A percentile compares a stretch with the other conserved stretches of the same genome.
These are phyloP conservation scores for Eueremaeus valkanovi DNA, from an alignment of 2,888 invertebrate genomes.

Conservation along the genomic window DNA sequence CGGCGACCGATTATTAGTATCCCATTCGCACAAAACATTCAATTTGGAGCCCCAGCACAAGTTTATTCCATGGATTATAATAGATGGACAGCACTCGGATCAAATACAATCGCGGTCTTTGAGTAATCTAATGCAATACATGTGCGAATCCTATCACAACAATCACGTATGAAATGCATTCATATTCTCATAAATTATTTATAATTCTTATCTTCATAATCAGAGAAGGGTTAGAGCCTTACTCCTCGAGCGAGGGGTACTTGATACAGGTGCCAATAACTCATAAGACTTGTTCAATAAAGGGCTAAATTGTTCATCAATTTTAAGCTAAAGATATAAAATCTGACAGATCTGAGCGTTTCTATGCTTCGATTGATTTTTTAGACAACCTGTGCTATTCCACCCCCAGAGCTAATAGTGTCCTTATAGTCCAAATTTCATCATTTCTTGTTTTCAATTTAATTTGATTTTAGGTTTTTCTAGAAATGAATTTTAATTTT, in stretches of 20 bases:
- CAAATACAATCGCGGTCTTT: slow-evolving; percentile 31
- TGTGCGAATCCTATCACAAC: slow-evolving; percentile 35
- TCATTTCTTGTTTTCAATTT: no score
- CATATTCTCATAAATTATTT: neutral
- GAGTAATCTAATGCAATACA: slow-evolving; percentile 25
- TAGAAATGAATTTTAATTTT: neutral
- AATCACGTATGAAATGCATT: slow-evolving; percentile 19
- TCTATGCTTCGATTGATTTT: no score
- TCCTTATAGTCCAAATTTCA: no score
- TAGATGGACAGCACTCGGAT: slow-evolving; percentile 31
- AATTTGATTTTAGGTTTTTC: neutral
- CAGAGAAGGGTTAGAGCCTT: no score
- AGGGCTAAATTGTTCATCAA: no score
- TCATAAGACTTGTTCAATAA: no score
- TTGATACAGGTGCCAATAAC: no score
- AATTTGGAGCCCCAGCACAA: slow-evolving; percentile 38
- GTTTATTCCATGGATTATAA: slow-evolving; percentile 38
- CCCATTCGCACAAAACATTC: slow-evolving; percentile 38
- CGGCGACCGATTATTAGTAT: slow-evolving; percentile 38
- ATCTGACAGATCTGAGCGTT: no score
- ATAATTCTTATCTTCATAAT: neutral
- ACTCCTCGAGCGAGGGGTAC: no score
- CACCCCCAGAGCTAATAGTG: no score
- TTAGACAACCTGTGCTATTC: no score
- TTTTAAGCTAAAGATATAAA: no score